These are phyloP conservation scores for Ceratotherium simum DNA, from an alignment of 2,113 vertebrate species.

Conservation along the genomic window DNA sequence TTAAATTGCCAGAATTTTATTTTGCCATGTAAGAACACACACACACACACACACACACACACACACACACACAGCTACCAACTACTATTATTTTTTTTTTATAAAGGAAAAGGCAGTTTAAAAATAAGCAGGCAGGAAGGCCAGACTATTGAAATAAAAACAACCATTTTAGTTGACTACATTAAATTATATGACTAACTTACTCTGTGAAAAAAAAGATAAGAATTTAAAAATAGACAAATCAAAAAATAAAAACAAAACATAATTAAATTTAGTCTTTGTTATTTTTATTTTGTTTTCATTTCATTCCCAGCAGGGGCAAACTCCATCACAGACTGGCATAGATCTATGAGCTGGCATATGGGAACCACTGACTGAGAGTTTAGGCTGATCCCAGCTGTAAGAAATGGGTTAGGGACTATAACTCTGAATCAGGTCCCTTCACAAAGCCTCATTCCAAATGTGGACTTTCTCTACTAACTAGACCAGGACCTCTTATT, in stretches of 20 bases:
- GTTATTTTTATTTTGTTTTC: background rate
- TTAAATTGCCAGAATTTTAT: slow-evolving; percentile 13
- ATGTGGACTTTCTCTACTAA: background rate
- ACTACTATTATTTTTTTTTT: background rate
- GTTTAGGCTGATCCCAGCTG: background rate
- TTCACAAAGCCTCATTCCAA: slow-evolving; percentile 34
- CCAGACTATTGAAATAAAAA: slow-evolving; percentile 38
- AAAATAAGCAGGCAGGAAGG: slow-evolving; percentile 19
- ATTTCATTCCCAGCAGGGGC: background rate
- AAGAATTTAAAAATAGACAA: slow-evolving; percentile 7
- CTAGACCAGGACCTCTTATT: background rate
- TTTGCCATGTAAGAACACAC: background rate
- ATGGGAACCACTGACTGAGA: background rate
- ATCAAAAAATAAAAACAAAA: background rate
- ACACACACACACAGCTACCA: background rate
- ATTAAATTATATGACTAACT: slow-evolving; percentile 44
- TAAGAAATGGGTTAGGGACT: background rate
- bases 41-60: background rate
- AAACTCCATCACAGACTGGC: background rate
- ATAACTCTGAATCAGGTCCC: background rate
- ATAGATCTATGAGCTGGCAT: background rate
- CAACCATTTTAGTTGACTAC: background rate
- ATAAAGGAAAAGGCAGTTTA: slow-evolving; percentile 46
- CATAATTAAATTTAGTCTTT: slow-evolving; percentile 1
- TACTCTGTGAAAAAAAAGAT: background rate